Evolutionary conservation across 37 sponge, comb jelly and placozoan genomes (phyloP).

Genomic region (Haliclona indistincta): DNA sequence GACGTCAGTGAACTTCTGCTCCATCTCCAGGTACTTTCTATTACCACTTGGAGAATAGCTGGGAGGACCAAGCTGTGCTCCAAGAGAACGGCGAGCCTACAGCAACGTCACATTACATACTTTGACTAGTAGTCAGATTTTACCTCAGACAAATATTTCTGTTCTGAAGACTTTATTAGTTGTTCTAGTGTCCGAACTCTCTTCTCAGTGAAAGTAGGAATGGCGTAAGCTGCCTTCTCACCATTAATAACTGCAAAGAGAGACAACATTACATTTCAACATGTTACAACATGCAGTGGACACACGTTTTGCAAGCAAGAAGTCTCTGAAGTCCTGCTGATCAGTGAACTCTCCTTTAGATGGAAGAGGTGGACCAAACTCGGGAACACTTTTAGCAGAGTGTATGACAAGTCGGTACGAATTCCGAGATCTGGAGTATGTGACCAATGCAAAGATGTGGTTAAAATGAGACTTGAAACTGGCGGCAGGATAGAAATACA

Average conservation of each 20-base stretch:
- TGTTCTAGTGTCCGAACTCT: slow-evolving; percentile 72
- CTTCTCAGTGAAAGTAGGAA: slow-evolving; percentile 77
- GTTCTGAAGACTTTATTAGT: slow-evolving; percentile 61
- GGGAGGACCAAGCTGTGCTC: neutral
- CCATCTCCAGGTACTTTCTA: slow-evolving; percentile 28
- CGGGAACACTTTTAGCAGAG: slow-evolving; percentile 68
- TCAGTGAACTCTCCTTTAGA: slow-evolving; percentile 52
- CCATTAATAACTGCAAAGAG: slow-evolving; percentile 78
- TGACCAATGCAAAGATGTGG: slow-evolving; percentile 72
- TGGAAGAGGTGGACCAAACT: slow-evolving; percentile 72
- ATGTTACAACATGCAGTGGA: neutral
- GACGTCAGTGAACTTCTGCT: slow-evolving; percentile 47
- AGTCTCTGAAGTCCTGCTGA: slow-evolving; percentile 63
- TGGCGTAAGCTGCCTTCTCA: slow-evolving; percentile 80
- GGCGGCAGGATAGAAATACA: slow-evolving; percentile 57
- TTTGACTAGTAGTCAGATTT: neutral
- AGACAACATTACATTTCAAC: neutral
- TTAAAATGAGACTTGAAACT: slow-evolving; percentile 74
- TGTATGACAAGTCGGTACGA: slow-evolving; percentile 51
- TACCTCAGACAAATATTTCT: slow-evolving; percentile 49
- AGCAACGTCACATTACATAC: neutral
- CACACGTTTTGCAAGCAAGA: slow-evolving; percentile 81
- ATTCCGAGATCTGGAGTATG: neutral
- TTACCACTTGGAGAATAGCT: neutral
- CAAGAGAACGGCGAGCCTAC: neutral